A percentile compares a stretch with the other conserved stretches of the same genome.
Evolutionary conservation across 2,797 vertebrate species (phyloP).

Genomic region (Balearica regulorum): DNA sequence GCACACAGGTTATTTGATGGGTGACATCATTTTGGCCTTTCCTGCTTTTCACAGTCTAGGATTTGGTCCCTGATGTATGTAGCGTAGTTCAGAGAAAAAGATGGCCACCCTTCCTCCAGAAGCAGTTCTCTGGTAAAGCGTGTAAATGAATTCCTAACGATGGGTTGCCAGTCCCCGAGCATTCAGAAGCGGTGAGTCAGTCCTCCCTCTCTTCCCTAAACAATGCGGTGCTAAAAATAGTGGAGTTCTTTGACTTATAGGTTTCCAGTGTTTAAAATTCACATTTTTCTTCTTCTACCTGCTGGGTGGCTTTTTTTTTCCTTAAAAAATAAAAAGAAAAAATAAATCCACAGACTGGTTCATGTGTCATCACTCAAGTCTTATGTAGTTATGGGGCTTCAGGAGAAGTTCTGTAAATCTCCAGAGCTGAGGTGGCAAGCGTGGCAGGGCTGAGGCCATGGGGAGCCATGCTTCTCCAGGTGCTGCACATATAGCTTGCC

Average conservation of each 20-base stretch:
- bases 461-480: not conserved
- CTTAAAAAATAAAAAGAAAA: not conserved
- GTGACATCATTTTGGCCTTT: not conserved
- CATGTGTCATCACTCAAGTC: not conserved
- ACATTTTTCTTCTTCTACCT: not conserved
- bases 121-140: not conserved
- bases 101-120: not conserved
- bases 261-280: not conserved
- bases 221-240: not conserved
- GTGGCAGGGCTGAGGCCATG: not conserved
- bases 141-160: not conserved
- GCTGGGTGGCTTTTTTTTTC: not conserved
- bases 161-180: not conserved
- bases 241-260: not conserved
- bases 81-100: not conserved
- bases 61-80: accelerated
- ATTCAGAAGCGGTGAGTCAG: conserved; percentile 26
- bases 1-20: accelerated
- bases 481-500: not conserved
- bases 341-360: not conserved
- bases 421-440: not conserved
- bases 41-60: not conserved
- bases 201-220: not conserved
- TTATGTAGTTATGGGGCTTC: accelerated
- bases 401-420: not conserved